Base-by-base conservation (phyloP, 2,888 invertebrate genomes). In the Pandemis cinnamomeana region DNA sequence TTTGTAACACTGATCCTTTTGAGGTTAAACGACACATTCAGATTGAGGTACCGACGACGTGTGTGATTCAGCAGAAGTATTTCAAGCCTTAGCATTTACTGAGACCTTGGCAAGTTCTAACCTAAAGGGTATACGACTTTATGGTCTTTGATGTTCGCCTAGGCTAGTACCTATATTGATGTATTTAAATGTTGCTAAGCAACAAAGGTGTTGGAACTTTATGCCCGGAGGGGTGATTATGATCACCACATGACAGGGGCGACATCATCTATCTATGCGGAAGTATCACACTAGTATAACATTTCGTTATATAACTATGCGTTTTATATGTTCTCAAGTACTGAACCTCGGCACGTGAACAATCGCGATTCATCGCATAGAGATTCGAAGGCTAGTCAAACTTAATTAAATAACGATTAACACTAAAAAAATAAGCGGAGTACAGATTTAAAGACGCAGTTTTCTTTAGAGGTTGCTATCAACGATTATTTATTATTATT, bases 341-440 rank as follows among this genome's bases (percentile, higher is more conserved):
- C 86, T 87, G 84, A 84, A 75, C 73, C 80, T 82, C 83, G 87
- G 82, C 83, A 79, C 82, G 86, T 81, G 86, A 83, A 82, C 80
- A 78, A 79, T 76, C 79, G 71, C 71, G 75, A 67, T 66, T 71
- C 74, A 55, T 77, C 76, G 69, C 55, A 63, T 70, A 75, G 63
- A 76, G 72, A 71, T 76, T 75, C 77, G 74, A 80, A 76, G 77
- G 77, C 85, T 84, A 84, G 84, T 84, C 85, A 85, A 76, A 67
- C 55, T 66, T 75, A 64, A 61, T 66, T 71, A 53, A 27, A n/a
- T 66, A 46, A 44, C 68, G 36, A 71, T 67, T 55, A 46, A 53
- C 53, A 53, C 62, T 7, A 62, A 62, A 7, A 7, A 42, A 44
- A 60, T 27, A 58, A 58, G 7, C 27, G 8, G 10, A 27, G 15